phyloP scores from a whole-genome alignment of 2,888 invertebrate species.

The Conomelus anceps region DNA sequence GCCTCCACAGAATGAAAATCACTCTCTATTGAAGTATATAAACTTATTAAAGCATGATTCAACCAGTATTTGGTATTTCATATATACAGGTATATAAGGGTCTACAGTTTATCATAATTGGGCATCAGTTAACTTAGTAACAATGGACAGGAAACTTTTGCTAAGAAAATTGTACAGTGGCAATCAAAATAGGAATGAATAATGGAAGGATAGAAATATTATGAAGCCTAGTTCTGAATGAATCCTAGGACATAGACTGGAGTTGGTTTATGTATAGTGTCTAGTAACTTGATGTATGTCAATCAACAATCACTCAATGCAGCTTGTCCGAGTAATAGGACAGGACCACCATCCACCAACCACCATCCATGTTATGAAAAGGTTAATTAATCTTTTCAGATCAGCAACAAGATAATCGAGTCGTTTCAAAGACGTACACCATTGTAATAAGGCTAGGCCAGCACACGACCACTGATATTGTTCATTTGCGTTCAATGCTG shows the following conservation, averaged over 20 bases:
- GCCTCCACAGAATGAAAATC: no score
- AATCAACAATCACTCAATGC: not conserved
- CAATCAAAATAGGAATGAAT: not conserved
- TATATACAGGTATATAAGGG: no score
- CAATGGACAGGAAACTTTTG: not conserved
- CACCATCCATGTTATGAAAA: not conserved
- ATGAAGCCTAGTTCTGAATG: not conserved
- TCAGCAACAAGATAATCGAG: not conserved
- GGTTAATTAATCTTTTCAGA: not conserved
- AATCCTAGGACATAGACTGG: not conserved
- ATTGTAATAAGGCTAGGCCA: not conserved
- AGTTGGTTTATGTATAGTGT: not conserved
- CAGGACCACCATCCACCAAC: no score
- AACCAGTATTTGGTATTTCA: no score
- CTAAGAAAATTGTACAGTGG: not conserved
- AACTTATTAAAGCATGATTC: no score
- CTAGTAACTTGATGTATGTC: not conserved
- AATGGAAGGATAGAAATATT: not conserved
- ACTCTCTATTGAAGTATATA: no score
- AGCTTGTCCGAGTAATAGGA: not conserved
- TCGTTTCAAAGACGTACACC: not conserved
- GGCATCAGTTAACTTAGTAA: no score
- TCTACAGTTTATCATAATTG: no score
- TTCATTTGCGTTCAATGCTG: not conserved
- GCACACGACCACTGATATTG: not conserved